Base-by-base conservation (phyloP, 1,140 invertebrate genomes). In the Geopemphigus sp. region DNA sequence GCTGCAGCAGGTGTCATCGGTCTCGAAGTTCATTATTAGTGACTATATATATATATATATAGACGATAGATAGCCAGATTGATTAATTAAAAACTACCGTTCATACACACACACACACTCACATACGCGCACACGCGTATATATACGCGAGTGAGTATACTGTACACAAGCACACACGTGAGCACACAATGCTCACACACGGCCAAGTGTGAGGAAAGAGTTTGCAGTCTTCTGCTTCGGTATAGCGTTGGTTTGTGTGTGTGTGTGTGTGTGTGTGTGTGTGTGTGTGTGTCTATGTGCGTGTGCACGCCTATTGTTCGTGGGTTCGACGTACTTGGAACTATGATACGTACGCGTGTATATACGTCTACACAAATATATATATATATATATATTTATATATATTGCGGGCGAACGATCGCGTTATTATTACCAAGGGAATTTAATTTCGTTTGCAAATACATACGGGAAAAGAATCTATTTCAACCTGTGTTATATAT, bases 41-140 rank as follows among this genome's bases (percentile, higher is more conserved):
- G 17, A 63, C 57, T 39, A 39, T 39, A 39, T 8, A 39, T 8
- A 39, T 8, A 39, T 8, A 39, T 8, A 8, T 8, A 8, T 8
- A 8, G 54, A 47, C 32, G 68, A 29, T 19, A 47, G 32, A 39
- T 8, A 39, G 64, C 10, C 64, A 45, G 47, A 47, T 78, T 50
- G 74, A 78, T 61, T 78, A 78, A 78, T 78, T 78, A 78, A 78
- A 78, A 78, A 63, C 39, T 78, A 78, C 56, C 57, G 57, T 78
- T 76, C 32, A 15, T 19, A 59, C 22, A 47, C 22, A 24, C 14
- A 45, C 22, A 66, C 22, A 63, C 15, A n/a, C n/a, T 32, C 15
- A 70, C 12, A 32, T 45, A 45, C 11, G 15, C 15, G n/a, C 32
- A 39, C 29, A 64, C n/a, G 26, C 4, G 10, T 45, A 39, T 15